Base-by-base conservation (phyloP, 35 echinoderm and acorn worm genomes). In the Chiridota heheva region DNA sequence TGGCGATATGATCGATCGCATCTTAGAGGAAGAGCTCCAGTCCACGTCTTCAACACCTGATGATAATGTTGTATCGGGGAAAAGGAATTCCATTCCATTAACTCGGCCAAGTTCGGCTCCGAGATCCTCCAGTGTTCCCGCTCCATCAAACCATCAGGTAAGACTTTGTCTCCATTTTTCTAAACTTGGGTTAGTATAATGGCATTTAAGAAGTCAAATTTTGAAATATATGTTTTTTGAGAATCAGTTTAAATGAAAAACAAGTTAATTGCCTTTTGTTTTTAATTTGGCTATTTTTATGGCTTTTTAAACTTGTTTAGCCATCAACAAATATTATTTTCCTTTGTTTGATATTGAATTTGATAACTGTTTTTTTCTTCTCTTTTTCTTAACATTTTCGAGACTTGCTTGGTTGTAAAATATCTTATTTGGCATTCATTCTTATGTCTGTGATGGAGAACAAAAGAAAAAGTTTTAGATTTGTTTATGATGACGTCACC, bases 1-100 rank as follows among this genome's bases (percentile, higher is more conserved):
- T 41, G 80, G 95, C 33, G 95, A 98, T 53, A 92, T 98, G 86
- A 81, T 98, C 20, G 89, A 91, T 55, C 86, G 80, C 34, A 88
- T 98, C 2, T 31, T 96, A 36, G 75, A 85, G 30, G 92, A 96
- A 58, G 66, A 85, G 63, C 77, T 86, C 2, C 51, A 76, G n/a
- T 77, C 68, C 24, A 78, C 73, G 22, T 87, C 85, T 13, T 87
- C 85, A 1, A 77, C 78, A 27, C 80, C 90, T 15, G 78, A 81
- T 28, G 90, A 93, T 15, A 66, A 78, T 31, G 45, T 76, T 27
- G 66, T 88, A 22, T 72, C 61, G 33, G 75, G 70, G 27, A 93
- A 93, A 49, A 60, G 90, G 12, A 93, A 93, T 56, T 93, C 90
- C 10, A 93, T 93, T 16, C 90, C 90, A 27, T 51, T 84, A 33